Evolutionary conservation across 2,797 vertebrate genomes (phyloP).

Genomic region (Linurgus olivaceus): DNA sequence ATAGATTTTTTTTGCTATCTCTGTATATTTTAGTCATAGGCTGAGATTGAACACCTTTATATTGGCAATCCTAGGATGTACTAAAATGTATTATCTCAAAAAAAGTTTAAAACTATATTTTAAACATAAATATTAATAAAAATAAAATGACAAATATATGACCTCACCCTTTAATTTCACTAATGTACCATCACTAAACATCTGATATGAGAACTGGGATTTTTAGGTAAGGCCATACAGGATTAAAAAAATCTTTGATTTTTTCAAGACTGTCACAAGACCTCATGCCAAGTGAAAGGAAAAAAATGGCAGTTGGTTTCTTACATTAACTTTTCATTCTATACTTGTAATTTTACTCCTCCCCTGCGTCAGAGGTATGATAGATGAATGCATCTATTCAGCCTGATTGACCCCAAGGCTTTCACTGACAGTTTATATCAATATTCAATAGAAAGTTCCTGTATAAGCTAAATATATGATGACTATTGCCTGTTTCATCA

Average conservation of each 20-base stretch:
- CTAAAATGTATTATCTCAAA: neutral
- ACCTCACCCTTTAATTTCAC: neutral
- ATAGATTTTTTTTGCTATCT: neutral
- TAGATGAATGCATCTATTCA: neutral
- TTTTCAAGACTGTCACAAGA: neutral
- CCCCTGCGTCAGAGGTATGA: neutral
- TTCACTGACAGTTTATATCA: neutral
- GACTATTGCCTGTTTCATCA: neutral
- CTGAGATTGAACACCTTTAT: neutral
- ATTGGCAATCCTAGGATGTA: rapidly evolving
- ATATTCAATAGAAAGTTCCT: neutral
- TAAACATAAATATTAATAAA: neutral
- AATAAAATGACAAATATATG: neutral
- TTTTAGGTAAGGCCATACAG: neutral
- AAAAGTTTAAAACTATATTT: neutral
- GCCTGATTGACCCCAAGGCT: neutral
- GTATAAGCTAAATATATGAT: neutral
- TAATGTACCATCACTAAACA: neutral
- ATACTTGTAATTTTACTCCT: neutral
- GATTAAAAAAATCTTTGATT: neutral
- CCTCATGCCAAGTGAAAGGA: neutral
- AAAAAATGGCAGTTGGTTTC: neutral
- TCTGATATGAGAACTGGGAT: neutral
- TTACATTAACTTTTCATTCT: neutral
- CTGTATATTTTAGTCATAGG: neutral